Percentiles rank a stretch among this genome's conserved stretches.
Conservation (phyloP, 2,888 invertebrate genomes). For the Rhodophaea formosa region DNA sequence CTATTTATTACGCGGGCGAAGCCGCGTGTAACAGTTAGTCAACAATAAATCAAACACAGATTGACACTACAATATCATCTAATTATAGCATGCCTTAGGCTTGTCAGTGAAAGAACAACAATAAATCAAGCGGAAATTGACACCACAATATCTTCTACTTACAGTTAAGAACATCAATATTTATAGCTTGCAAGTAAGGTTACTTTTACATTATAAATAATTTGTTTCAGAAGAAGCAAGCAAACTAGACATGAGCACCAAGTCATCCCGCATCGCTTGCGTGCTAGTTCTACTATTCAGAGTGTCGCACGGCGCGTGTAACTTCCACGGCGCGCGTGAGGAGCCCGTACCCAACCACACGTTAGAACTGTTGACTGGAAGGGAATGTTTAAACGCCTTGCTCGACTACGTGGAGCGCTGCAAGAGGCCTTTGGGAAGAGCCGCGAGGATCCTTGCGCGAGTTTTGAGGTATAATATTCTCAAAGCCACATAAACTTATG, state of each 20-base stretch:
- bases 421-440: constrained; percentile 69
- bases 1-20: too few species aligned
- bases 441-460: constrained; percentile 74
- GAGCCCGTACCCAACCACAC: constrained; percentile 55
- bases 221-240: constrained; percentile 41
- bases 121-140: too few species aligned
- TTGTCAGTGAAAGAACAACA: too few species aligned
- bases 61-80: too few species aligned
- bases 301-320: constrained; percentile 63
- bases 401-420: constrained; percentile 73
- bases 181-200: too few species aligned
- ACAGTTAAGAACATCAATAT: too few species aligned
- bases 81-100: too few species aligned
- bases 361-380: constrained; percentile 58
- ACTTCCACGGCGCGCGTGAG: constrained; percentile 43
- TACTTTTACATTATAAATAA: neutral
- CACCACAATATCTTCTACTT: too few species aligned
- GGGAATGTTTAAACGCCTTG: constrained; percentile 64
- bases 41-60: too few species aligned
- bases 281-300: constrained; percentile 65
- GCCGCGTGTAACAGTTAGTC: too few species aligned
- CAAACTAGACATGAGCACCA: constrained; percentile 42
- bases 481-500: too few species aligned
- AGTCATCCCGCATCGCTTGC: constrained; percentile 64
- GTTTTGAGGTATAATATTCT: constrained; percentile 66